phyloP scores from a whole-genome alignment of 2,113 vertebrate species.

The Strix aluco region DNA sequence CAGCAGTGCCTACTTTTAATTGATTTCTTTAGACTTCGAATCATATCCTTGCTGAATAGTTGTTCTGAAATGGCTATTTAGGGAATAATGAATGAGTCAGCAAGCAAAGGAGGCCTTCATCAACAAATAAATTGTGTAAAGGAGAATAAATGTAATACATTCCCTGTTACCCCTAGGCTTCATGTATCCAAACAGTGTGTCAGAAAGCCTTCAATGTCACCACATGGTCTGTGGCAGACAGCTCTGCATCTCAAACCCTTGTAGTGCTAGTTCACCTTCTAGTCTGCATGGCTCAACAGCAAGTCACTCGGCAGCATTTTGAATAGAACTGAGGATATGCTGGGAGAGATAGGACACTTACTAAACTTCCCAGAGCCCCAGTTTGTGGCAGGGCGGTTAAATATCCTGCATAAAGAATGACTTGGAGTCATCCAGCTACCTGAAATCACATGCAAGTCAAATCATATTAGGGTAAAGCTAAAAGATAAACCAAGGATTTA shows the following conservation, averaged over 20 bases:
- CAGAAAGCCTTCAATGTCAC: background rate
- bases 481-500: background rate
- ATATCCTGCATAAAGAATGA: background rate
- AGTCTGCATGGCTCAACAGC: background rate
- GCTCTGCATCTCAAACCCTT: background rate
- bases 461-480: background rate
- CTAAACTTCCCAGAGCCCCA: background rate
- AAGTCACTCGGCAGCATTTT: background rate
- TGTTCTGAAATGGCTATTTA: background rate
- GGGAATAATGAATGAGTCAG: background rate
- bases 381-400: background rate
- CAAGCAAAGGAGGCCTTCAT: background rate
- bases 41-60: fast-evolving
- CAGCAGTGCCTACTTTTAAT: background rate
- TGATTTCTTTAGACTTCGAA: background rate
- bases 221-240: background rate
- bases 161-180: background rate
- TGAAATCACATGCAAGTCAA: background rate
- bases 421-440: background rate
- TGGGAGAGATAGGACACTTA: background rate
- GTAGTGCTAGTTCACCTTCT: background rate
- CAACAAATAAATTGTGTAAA: background rate
- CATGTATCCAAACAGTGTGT: background rate
- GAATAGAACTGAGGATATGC: background rate
- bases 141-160: background rate